phyloP scores from a whole-genome alignment of 2,797 vertebrate species.

The Apodemus agrarius region DNA sequence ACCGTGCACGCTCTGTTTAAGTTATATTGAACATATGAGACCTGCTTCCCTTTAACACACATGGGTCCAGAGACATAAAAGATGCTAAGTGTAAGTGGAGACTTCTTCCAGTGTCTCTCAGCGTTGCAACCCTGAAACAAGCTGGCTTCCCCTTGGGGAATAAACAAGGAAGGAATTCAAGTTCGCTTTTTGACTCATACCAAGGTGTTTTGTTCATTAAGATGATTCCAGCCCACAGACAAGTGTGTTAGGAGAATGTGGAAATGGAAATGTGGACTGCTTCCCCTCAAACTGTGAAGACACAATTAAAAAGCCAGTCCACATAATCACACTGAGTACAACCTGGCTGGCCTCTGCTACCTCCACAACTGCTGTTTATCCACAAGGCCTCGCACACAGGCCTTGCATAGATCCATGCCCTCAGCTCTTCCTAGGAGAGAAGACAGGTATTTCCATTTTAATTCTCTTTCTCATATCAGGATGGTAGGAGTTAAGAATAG shows the following conservation, averaged over 20 bases:
- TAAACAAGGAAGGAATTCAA: neutral
- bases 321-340: neutral
- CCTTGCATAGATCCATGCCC: rapidly evolving
- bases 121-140: neutral
- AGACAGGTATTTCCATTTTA: neutral
- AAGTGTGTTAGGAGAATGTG: neutral
- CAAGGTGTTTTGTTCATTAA: neutral
- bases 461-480: neutral
- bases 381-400: neutral
- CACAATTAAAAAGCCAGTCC: neutral
- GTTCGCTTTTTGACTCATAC: neutral
- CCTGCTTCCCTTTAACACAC: neutral
- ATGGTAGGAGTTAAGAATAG: neutral
- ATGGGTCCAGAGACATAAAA: neutral
- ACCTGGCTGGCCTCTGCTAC: neutral
- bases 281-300: neutral
- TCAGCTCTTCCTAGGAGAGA: neutral
- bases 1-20: neutral
- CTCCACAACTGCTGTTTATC: neutral
- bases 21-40: neutral
- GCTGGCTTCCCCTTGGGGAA: neutral
- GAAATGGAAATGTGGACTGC: neutral
- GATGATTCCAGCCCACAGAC: neutral
- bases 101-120: neutral
- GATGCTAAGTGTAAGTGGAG: neutral